Evolutionary conservation across 2,113 vertebrate species (phyloP), one percentile per base, ranked within the genome.

Genomic region (Osmerus eperlanus): DNA sequence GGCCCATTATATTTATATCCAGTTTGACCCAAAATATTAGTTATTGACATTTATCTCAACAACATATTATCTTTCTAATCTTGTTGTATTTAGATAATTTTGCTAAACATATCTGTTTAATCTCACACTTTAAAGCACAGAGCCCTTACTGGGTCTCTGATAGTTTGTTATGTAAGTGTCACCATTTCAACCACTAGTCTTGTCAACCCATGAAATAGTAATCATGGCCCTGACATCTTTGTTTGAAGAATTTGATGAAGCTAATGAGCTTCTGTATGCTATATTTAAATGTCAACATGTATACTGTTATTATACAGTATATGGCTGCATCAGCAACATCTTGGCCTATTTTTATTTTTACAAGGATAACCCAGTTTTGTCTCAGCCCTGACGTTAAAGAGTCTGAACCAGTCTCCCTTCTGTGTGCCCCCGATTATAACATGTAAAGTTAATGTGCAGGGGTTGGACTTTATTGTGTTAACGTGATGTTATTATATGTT

Each of bases 151-250:
- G 28, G 8, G 32, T 41, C 76, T 72, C 78, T 78, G 68, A 66
- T 21, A 78, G 62, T 54, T 5, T 21, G 58, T 86, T 85, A 83
- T 60, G 23, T 73, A 86, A 85, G 64, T 70, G 77, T 81, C 77
- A 72, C 77, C 73, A 66, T 70, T 83, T 64, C 15, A 65, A 28
- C 47, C 18, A 5, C 19, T 19, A 3, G n/a, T 14, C 36, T 32
- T 32, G 51, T 58, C 29, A 65, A 58, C 13, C 51, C 70, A 67
- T 78, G 2, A 81, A 76, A 65, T 73, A 75, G 82, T 78, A 65
- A 81, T 78, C 58, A 61, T 16, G 3, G 59, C 41, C 15, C 55
- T 62, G 52, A 11, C 58, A 65, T 75, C 1, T 23, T 69, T 65
- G 8, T 63, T 56, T 21, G 0, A 16, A 36, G n/a, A 18, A 36